These are phyloP conservation scores for Prunella himalayana DNA, from an alignment of 2,113 vertebrate genomes.

Conservation along the genomic window DNA sequence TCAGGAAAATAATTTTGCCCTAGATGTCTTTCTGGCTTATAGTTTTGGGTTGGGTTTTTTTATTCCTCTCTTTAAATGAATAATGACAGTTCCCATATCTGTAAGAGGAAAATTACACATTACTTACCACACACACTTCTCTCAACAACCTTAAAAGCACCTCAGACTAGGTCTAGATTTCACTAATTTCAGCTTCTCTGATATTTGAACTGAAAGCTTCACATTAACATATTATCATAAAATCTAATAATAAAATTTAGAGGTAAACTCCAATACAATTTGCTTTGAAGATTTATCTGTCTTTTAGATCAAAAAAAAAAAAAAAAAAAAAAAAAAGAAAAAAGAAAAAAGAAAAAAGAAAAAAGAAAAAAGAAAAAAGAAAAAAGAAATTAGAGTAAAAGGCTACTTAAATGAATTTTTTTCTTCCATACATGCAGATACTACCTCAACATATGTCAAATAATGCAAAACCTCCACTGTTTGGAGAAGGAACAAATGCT, in stretches of 20 bases:
- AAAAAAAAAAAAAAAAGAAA: neutral
- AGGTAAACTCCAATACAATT: neutral
- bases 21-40: neutral
- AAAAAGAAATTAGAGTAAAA: neutral
- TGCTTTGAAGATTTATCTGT: neutral
- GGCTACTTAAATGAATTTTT: neutral
- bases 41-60: neutral
- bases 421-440: neutral
- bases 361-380: neutral
- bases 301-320: neutral
- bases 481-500: neutral
- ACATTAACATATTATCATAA: neutral
- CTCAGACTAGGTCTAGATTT: neutral
- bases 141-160: neutral
- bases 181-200: neutral
- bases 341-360: neutral
- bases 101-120: neutral
- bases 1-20: conserved; percentile 9
- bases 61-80: neutral
- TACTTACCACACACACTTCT: neutral
- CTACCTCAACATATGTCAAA: neutral
- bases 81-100: neutral
- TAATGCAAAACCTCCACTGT: neutral
- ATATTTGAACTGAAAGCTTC: neutral
- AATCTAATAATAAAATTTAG: neutral